Base-by-base conservation (phyloP, 2,797 vertebrate genomes). In the Pseudopleuronectes americanus region DNA sequence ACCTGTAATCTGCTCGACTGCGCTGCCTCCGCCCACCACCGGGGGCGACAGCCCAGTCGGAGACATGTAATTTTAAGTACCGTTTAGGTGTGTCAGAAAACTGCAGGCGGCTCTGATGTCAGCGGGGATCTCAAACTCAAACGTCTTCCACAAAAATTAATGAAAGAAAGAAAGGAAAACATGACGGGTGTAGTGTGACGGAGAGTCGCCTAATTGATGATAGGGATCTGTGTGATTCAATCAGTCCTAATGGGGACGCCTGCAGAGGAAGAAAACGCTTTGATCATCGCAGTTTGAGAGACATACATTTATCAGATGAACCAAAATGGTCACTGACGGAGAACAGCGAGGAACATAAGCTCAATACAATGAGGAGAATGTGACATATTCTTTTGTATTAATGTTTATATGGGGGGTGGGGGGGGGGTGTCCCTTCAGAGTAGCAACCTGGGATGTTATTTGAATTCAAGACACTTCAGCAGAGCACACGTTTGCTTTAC, bases 181-280 rank as follows among this genome's bases (percentile, higher is more conserved):
- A 71, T 55, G 24, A 28, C n/a, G 13, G 55, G 47, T 48, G 47
- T 48, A 64, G 59, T 33, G 71, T 28, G 60, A 74, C 61, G 24
- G 73, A 77, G 57, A 65, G 79, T 7, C 17, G 71, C 80, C 67
- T 80, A 80, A 86, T 65, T 77, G 82, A 85, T 84, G 81, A 89
- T 80, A 75, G 83, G 71, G 72, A 92, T 88, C 84, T 70, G 80
- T 84, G 84, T 88, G 81, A 89, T 87, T 90, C 85, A 85, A 86
- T 92, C 83, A 77, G 73, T 23, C 66, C 75, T 87, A 89, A 92
- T 90, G 77, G 85, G 82, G 33, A 80, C 19, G 78, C 85, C 83
- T 79, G 80, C 52, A 55, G 83, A 83, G 81, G 58, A 63, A 69
- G 80, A 70, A 59, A 19, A 64, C 36, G 43, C 89, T 88, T 89